phyloP scores from a whole-genome alignment of 1,140 invertebrate species.

The Trinorchestia longiramus region DNA sequence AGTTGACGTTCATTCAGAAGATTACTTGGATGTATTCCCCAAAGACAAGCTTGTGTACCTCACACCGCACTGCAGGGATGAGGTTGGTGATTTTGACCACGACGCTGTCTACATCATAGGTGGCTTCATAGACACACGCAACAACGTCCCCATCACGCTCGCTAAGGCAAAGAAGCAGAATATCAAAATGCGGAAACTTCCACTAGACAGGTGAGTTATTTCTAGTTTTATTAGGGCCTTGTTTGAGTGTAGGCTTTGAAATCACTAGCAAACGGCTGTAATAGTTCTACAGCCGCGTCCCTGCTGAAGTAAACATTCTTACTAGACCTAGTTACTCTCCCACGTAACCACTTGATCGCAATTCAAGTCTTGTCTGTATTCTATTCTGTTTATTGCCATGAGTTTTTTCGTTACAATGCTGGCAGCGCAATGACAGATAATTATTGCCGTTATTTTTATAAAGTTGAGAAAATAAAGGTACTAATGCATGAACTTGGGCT shows the following conservation, averaged over 20 bases:
- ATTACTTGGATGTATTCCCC: slow-evolving; percentile 87
- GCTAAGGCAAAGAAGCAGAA: slow-evolving; percentile 88
- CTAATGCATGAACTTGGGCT: no score
- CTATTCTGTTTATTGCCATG: no score
- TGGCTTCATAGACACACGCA: slow-evolving; percentile 85
- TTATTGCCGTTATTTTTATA: no score
- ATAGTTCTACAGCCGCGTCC: no score
- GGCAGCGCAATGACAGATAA: no score
- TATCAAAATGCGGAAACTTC: slow-evolving; percentile 82
- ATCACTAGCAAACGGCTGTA: not conserved
- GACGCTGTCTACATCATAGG: slow-evolving; percentile 89
- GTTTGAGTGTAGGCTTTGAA: not conserved
- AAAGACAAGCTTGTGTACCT: slow-evolving; percentile 87
- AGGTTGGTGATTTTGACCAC: slow-evolving; percentile 79
- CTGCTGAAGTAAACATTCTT: not conserved
- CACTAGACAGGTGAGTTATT: slow-evolving; percentile 80
- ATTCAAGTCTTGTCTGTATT: not conserved
- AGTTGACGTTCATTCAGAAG: slow-evolving; percentile 78
- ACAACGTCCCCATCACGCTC: slow-evolving; percentile 80
- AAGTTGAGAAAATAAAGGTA: no score
- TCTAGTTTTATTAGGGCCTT: not conserved
- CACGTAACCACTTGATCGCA: not conserved
- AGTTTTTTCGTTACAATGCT: no score
- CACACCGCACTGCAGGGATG: slow-evolving; percentile 82
- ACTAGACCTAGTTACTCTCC: not conserved